Conservation (phyloP, 1,140 invertebrate genomes). For the Euschistus heros region DNA sequence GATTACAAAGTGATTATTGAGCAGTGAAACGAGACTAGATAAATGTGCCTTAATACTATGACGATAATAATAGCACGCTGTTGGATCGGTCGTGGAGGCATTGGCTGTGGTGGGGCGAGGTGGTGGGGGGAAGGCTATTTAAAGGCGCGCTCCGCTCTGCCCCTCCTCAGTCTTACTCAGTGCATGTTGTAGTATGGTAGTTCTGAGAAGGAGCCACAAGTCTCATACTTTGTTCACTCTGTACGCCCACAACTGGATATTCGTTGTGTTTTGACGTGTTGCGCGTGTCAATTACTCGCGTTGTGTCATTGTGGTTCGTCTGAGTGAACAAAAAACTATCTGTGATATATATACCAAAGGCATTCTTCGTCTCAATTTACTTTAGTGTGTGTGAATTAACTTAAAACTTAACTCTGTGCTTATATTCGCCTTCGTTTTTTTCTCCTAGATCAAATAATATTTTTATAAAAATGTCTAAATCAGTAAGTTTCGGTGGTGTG, state of each 20-base stretch:
- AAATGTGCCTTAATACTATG: too few relatives aligned
- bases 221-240: constrained; percentile 30
- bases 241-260: constrained; percentile 30
- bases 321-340: constrained; percentile 24
- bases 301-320: constrained; percentile 14
- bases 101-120: background rate
- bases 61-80: background rate
- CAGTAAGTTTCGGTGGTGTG: constrained; percentile 31
- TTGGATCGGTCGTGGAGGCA: background rate
- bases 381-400: background rate
- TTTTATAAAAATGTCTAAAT: constrained; percentile 13
- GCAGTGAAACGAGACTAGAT: too few relatives aligned
- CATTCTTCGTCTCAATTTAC: background rate
- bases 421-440: background rate
- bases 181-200: constrained; percentile 26
- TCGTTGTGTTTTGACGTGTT: constrained; percentile 21
- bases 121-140: constrained; percentile 2
- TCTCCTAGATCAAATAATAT: too few relatives aligned
- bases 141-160: background rate
- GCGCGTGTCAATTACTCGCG: constrained; percentile 13
- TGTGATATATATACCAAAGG: constrained; percentile 29
- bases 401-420: background rate
- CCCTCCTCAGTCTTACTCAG: background rate
- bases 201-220: constrained; percentile 27
- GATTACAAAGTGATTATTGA: too few relatives aligned